A percentile compares a stretch with the other conserved stretches of the same genome.
Evolutionary conservation across 2,888 invertebrate species (phyloP).

Genomic region (Rotaria magnacalcarata): DNA sequence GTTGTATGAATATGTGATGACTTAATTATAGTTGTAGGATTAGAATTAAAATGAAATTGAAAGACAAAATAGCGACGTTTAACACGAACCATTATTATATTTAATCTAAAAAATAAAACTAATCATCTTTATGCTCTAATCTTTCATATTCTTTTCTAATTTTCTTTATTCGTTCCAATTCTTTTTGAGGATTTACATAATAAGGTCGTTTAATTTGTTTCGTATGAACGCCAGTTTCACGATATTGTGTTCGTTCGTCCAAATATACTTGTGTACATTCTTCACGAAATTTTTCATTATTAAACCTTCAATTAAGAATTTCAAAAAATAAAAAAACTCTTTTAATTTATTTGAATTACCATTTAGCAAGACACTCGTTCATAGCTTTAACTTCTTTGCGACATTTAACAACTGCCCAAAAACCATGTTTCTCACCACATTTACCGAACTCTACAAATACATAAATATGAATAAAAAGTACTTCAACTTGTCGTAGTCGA

Average conservation of each 20-base stretch:
- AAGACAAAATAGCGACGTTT: conserved; percentile 30
- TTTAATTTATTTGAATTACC: not conserved
- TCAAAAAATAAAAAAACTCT: not conserved
- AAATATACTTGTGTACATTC: conserved; percentile 45
- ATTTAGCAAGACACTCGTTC: conserved; percentile 42
- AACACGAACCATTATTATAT: not conserved
- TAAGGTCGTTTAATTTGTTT: conserved; percentile 30
- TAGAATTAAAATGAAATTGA: conserved; percentile 7
- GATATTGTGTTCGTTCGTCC: conserved; percentile 37
- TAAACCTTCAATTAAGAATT: not conserved
- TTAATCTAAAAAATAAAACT: not conserved
- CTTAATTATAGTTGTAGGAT: not conserved
- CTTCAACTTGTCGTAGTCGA: not conserved
- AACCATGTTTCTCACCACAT: conserved; percentile 43
- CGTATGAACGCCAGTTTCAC: conserved; percentile 38
- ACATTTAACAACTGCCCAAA: conserved; percentile 39
- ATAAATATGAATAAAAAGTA: not conserved
- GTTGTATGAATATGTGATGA: conserved; percentile 10
- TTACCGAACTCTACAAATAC: conserved; percentile 38
- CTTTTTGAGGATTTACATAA: conserved; percentile 28
- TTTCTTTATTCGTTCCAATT: not conserved
- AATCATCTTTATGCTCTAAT: conserved; percentile 4
- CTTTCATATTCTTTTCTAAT: conserved; percentile 8
- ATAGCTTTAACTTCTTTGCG: conserved; percentile 38
- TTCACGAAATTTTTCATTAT: conserved; percentile 44